These are phyloP conservation scores for Hassar affinis DNA, from an alignment of 2,113 vertebrate genomes.

Conservation along the genomic window DNA sequence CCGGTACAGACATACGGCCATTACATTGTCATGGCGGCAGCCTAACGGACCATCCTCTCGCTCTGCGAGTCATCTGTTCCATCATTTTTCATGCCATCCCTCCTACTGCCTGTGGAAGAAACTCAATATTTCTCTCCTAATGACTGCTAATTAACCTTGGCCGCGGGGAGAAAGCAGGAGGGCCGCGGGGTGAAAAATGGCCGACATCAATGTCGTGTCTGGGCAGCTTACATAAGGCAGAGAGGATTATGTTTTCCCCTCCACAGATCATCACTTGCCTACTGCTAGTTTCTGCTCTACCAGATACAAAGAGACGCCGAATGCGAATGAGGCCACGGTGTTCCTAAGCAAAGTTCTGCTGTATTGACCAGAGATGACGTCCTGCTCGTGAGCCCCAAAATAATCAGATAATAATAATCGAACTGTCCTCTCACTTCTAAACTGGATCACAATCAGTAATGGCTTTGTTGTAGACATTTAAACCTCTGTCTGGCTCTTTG, in stretches of 20 bases:
- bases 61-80: constrained; percentile 22
- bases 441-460: not conserved
- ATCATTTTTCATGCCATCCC: constrained; percentile 41
- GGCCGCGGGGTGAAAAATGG: constrained; percentile 54
- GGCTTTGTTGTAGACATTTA: not conserved
- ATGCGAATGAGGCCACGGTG: not conserved
- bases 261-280: constrained; percentile 22
- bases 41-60: constrained; percentile 32
- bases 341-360: constrained; percentile 11
- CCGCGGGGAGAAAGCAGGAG: constrained; percentile 42
- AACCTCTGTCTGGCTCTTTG: not conserved
- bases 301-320: not conserved
- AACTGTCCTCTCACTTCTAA: not conserved
- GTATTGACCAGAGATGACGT: not conserved
- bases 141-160: constrained; percentile 64
- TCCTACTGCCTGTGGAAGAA: constrained; percentile 16
- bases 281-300: not conserved
- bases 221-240: constrained; percentile 49
- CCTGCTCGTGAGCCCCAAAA: not conserved
- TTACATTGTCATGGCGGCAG: constrained; percentile 34
- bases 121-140: constrained; percentile 54
- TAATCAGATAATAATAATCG: not conserved
- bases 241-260: constrained; percentile 36
- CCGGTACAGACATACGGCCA: constrained; percentile 8
- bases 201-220: constrained; percentile 55